These are phyloP conservation scores for Corella eumyota DNA, from an alignment of 23 tunicate species.

Conservation along the genomic window DNA sequence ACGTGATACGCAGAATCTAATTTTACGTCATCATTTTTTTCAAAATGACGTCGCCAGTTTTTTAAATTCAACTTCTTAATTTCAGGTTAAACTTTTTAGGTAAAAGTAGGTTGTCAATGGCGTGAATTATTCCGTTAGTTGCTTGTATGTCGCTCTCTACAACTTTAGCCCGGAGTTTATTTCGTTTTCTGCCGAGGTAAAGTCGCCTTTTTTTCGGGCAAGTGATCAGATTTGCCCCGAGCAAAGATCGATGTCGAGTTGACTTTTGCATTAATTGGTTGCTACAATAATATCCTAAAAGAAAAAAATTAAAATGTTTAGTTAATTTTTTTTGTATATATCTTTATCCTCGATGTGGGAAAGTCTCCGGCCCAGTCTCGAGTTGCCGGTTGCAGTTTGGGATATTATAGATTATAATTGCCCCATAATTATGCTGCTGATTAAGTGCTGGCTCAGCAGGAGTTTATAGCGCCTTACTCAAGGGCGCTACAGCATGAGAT, in stretches of 20 bases:
- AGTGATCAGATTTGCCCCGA: constrained; percentile 12
- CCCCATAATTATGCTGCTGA: no score
- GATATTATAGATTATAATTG: no score
- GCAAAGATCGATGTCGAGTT: constrained; percentile 11
- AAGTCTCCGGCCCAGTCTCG: no score
- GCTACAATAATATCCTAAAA: constrained; percentile 31
- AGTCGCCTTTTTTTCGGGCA: constrained; percentile 31
- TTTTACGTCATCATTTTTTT: no score
- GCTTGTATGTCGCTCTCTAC: constrained; percentile 29
- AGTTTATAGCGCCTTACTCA: no score
- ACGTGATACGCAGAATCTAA: no score
- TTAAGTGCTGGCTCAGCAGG: no score
- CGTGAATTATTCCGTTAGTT: constrained; percentile 53
- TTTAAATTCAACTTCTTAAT: no score
- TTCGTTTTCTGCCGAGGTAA: constrained; percentile 33
- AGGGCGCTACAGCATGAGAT: no score
- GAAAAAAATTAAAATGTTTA: neutral
- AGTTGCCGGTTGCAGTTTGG: no score
- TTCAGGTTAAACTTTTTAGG: constrained; percentile 27
- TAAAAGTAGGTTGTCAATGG: constrained; percentile 46
- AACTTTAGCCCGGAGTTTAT: constrained; percentile 31
- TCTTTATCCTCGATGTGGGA: neutral
- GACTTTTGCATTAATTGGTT: constrained; percentile 26
- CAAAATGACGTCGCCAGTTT: no score
- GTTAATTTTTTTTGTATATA: no score